Evolutionary conservation across 2,888 invertebrate species (phyloP).

Genomic region (Tenodera sinensis): DNA sequence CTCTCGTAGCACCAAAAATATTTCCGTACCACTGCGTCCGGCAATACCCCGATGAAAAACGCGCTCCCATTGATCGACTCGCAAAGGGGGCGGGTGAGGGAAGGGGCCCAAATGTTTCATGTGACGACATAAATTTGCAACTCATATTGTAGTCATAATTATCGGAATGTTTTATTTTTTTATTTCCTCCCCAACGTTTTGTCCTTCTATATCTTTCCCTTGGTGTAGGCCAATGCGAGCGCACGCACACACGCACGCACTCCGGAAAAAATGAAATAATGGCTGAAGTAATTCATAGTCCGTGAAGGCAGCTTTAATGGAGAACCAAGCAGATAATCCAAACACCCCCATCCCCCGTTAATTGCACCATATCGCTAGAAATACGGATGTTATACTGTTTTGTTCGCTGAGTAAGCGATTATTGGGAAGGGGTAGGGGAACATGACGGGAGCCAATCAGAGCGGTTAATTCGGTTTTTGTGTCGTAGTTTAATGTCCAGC

Average conservation of each 20-base stretch:
- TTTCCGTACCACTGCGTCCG: background rate
- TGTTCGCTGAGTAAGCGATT: constrained; percentile 20
- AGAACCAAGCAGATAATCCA: constrained; percentile 3
- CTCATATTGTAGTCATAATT: constrained; percentile 6
- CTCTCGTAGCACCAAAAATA: background rate
- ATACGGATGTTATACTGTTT: background rate
- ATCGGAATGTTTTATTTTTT: background rate
- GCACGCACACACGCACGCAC: background rate
- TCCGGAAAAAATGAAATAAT: background rate
- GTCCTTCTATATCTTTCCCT: background rate
- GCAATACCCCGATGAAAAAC: background rate
- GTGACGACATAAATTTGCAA: background rate
- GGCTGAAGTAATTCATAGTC: background rate
- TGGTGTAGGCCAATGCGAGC: background rate
- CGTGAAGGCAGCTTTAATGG: background rate
- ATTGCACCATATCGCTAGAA: background rate
- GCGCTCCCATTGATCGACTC: background rate
- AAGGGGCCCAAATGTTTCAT: background rate
- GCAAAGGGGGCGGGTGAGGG: background rate
- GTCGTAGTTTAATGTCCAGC: constrained; percentile 1
- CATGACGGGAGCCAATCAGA: constrained; percentile 13
- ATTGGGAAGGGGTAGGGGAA: constrained; percentile 2
- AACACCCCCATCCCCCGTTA: background rate
- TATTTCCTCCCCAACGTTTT: background rate
- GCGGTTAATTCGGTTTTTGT: constrained; percentile 20